A percentile compares a stretch with the other conserved stretches of the same genome.
Conservation (phyloP, 1,140 invertebrate species). For the Cotesia typhae region DNA sequence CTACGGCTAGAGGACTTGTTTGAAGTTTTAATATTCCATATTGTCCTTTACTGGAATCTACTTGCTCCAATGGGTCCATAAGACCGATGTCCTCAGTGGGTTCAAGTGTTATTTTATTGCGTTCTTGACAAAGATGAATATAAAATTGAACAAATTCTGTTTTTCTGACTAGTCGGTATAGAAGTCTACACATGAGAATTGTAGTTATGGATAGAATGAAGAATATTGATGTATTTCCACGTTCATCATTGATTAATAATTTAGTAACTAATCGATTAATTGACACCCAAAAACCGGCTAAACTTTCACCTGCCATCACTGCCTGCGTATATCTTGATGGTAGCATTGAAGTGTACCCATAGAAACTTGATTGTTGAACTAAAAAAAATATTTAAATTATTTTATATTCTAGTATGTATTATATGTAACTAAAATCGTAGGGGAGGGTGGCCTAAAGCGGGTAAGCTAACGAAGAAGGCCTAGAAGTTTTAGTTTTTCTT, state of each 20-base stretch:
- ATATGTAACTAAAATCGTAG: no score
- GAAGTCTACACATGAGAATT: constrained; percentile 77
- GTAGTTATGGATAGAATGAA: constrained; percentile 81
- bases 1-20: constrained; percentile 63
- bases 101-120: constrained; percentile 77
- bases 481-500: no score
- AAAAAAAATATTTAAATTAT: constrained; percentile 45
- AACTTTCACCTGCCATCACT: constrained; percentile 93
- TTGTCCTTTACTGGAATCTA: constrained; percentile 64
- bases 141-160: constrained; percentile 87
- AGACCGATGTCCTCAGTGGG: constrained; percentile 82
- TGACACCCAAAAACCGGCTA: constrained; percentile 86
- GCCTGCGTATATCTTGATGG: constrained; percentile 90
- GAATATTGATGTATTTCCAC: constrained; percentile 85
- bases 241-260: constrained; percentile 75
- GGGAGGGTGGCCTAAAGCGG: no score
- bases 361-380: constrained; percentile 93
- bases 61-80: constrained; percentile 69
- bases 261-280: constrained; percentile 85
- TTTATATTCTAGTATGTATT: neutral
- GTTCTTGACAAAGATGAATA: constrained; percentile 76
- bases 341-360: constrained; percentile 91
- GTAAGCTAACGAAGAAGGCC: no score
- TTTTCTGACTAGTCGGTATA: constrained; percentile 79
- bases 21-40: constrained; percentile 72